Evolutionary conservation across 2,113 vertebrate species (phyloP).

Genomic region (Globicephala melas): DNA sequence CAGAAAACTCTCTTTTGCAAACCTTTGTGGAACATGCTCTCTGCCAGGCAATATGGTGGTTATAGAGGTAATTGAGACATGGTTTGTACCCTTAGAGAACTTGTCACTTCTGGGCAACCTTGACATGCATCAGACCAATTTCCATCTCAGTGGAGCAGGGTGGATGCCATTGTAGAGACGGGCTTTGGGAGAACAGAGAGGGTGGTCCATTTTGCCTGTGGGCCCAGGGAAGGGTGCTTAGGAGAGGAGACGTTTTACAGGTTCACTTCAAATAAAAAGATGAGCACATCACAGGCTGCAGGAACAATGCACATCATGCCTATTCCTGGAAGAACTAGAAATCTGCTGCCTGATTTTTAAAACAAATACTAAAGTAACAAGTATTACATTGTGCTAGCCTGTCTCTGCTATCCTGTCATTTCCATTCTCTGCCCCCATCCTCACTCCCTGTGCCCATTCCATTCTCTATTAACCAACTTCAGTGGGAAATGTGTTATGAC

Average conservation of each 20-base stretch:
- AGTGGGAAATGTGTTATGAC: neutral
- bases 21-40: neutral
- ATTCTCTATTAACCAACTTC: neutral
- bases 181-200: neutral
- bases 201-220: neutral
- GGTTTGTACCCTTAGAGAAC: neutral
- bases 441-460: neutral
- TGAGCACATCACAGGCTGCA: neutral
- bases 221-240: neutral
- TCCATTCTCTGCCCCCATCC: neutral
- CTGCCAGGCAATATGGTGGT: neutral
- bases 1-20: neutral
- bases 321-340: neutral
- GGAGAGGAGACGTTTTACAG: neutral
- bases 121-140: neutral
- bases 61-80: fast-evolving
- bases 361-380: constrained; percentile 1
- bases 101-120: neutral
- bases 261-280: neutral
- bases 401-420: neutral
- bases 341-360: constrained; percentile 36
- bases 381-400: neutral
- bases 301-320: neutral
- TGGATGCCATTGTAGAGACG: fast-evolving
- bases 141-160: neutral